A percentile compares a stretch with the other conserved stretches of the same genome.
phyloP scores from a whole-genome alignment of 1,140 invertebrate species.

The Macrocentrus cingulum region DNA sequence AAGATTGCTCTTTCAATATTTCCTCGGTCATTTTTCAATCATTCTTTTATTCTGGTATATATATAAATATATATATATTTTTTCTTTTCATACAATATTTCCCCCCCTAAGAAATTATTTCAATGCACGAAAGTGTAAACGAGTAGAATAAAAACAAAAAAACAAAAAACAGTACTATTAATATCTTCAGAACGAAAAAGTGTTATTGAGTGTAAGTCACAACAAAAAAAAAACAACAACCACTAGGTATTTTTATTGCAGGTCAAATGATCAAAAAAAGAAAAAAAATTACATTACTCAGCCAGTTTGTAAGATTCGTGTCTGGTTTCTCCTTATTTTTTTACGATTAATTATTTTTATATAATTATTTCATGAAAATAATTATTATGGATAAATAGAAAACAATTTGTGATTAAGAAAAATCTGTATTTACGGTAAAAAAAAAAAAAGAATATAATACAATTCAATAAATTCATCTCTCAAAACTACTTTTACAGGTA shows the following conservation, averaged over 20 bases:
- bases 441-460: no score
- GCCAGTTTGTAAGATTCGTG: neutral
- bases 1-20: constrained; percentile 3
- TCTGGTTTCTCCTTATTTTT: constrained; percentile 6
- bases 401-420: no score
- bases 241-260: neutral
- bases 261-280: neutral
- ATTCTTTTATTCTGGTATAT: neutral
- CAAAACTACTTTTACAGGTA: no score
- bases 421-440: no score
- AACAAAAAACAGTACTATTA: no score
- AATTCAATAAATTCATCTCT: no score
- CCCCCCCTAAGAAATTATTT: no score
- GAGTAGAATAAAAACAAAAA: neutral
- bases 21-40: constrained; percentile 1
- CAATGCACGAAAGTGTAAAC: constrained; percentile 14
- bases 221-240: constrained; percentile 3
- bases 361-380: neutral
- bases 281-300: neutral
- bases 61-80: no score
- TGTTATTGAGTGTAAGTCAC: constrained; percentile 18
- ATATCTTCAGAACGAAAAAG: no score
- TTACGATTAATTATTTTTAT: neutral
- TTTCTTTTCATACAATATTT: no score
- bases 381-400: no score